A percentile compares a stretch with the other conserved stretches of the same genome.
Conservation (phyloP, 1,140 invertebrate genomes). For the Brachionus manjavacas region DNA sequence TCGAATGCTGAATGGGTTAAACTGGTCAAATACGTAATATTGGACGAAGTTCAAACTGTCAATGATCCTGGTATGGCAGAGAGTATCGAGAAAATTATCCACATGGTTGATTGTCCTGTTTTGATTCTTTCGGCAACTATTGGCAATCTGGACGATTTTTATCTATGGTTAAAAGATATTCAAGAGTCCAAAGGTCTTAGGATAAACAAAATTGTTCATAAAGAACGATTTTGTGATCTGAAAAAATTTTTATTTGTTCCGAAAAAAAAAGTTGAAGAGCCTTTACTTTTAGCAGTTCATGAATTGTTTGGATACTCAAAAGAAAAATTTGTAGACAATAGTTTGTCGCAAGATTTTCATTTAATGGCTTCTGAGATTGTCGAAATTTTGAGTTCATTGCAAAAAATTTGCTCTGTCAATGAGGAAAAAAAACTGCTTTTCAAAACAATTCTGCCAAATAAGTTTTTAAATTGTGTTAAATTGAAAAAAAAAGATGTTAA, state of each 20-base stretch:
- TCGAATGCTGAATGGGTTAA: neutral
- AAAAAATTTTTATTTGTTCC: neutral
- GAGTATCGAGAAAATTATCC: neutral
- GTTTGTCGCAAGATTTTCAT: neutral
- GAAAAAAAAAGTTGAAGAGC: neutral
- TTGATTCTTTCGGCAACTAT: neutral
- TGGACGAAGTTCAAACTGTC: slow-evolving; percentile 15
- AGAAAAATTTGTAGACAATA: neutral
- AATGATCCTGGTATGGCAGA: neutral
- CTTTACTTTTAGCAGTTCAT: neutral
- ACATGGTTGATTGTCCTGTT: neutral
- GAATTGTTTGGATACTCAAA: neutral
- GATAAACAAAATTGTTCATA: neutral
- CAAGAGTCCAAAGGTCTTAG: neutral
- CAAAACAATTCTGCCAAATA: neutral
- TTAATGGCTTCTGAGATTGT: neutral
- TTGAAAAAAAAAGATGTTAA: neutral
- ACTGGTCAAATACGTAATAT: neutral
- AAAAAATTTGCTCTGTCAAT: neutral
- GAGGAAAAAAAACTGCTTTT: neutral
- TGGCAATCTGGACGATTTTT: neutral
- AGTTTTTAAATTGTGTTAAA: neutral
- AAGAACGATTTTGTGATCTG: slow-evolving; percentile 5
- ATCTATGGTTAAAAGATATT: neutral
- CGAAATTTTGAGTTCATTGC: neutral